A percentile compares a stretch with the other conserved stretches of the same genome.
phyloP scores from a whole-genome alignment of 2,888 invertebrate species.

The Cheilosia scutellata region DNA sequence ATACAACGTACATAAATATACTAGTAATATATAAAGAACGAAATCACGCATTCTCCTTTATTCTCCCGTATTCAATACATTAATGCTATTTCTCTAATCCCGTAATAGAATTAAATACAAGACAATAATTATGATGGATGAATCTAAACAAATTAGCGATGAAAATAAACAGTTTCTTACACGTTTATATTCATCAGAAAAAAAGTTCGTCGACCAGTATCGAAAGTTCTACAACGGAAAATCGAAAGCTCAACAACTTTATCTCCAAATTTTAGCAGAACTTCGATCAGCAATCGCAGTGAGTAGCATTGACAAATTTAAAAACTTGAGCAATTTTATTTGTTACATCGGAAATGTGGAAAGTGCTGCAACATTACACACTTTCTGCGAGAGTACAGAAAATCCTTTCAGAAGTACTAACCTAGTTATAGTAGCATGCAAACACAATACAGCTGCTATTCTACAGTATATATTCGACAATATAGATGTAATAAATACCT shows the following conservation, averaged over 20 bases:
- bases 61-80: background rate
- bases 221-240: background rate
- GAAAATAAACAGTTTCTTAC: background rate
- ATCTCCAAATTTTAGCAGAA: conserved; percentile 30
- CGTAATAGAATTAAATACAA: background rate
- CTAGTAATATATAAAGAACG: too few species aligned
- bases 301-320: conserved; percentile 8
- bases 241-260: background rate
- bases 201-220: background rate
- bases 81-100: background rate
- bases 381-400: conserved; percentile 27
- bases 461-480: conserved; percentile 32
- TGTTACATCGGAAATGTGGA: background rate
- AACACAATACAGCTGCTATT: conserved; percentile 17
- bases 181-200: background rate
- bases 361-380: background rate
- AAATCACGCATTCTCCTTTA: too few species aligned
- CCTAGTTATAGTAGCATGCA: conserved; percentile 29
- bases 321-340: conserved; percentile 2
- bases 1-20: too few species aligned
- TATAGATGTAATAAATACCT: background rate
- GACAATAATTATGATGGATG: too few species aligned
- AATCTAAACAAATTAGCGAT: background rate
- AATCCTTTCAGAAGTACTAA: conserved; percentile 33
- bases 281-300: background rate